These are phyloP conservation scores for Eurois occulta DNA, from an alignment of 2,888 invertebrate genomes.

Conservation along the genomic window DNA sequence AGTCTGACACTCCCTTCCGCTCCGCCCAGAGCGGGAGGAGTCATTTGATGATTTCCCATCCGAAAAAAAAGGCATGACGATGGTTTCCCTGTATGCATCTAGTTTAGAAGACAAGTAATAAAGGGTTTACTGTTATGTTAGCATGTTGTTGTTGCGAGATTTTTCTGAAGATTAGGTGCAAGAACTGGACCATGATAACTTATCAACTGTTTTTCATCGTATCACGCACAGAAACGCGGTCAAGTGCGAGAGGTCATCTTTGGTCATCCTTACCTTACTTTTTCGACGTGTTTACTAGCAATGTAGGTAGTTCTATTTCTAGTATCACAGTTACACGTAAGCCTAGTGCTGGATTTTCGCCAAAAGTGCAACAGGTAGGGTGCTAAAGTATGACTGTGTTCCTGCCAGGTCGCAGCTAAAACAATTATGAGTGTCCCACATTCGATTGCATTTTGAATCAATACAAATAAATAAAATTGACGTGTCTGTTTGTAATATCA, in stretches of 20 bases:
- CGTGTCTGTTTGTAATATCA: too few species aligned
- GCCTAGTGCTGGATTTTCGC: background rate
- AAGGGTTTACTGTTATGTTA: background rate
- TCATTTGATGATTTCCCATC: too few species aligned
- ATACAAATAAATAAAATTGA: too few species aligned
- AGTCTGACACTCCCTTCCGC: too few species aligned
- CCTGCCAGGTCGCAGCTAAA: background rate
- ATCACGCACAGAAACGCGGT: background rate
- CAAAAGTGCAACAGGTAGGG: conserved; percentile 19
- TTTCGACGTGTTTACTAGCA: background rate
- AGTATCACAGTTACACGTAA: too few species aligned
- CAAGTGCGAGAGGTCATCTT: conserved; percentile 13
- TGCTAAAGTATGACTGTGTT: background rate
- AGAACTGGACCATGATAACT: too few species aligned
- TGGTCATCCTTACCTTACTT: background rate
- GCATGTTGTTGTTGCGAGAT: background rate
- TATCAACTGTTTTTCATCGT: background rate
- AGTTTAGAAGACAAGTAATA: background rate
- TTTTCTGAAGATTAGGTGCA: background rate
- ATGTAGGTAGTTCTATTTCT: background rate
- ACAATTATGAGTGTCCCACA: background rate
- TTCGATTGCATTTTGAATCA: background rate
- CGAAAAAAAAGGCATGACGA: too few species aligned
- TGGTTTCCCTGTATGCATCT: too few species aligned
- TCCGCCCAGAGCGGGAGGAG: too few species aligned